Conservation (phyloP, 2,888 invertebrate genomes). For the Xestoiulus laeticollis region DNA sequence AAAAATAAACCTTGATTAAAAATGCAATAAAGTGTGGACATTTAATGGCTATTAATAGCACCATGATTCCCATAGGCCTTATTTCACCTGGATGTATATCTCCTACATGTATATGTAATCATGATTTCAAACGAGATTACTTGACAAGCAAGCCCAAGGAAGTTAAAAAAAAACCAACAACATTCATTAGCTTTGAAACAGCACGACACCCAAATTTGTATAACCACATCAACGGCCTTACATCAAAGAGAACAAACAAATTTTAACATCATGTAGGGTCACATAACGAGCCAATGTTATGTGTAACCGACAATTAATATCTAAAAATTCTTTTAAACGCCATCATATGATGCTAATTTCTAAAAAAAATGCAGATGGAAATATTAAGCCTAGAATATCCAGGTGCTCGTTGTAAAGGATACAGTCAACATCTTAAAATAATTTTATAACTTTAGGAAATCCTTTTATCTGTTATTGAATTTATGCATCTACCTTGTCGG, state of each 20-base stretch:
- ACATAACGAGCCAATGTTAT: neutral
- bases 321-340: neutral
- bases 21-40: neutral
- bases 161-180: neutral
- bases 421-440: neutral
- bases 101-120: slow-evolving; percentile 26
- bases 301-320: neutral
- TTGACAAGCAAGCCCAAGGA: neutral
- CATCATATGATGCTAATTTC: neutral
- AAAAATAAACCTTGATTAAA: neutral
- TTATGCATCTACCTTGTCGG: neutral
- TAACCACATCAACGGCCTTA: neutral
- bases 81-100: neutral
- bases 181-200: neutral
- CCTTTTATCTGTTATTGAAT: neutral
- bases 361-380: neutral
- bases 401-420: neutral
- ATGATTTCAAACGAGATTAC: neutral
- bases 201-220: slow-evolving; percentile 16
- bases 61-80: neutral
- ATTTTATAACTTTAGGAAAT: neutral
- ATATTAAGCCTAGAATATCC: neutral
- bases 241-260: neutral
- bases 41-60: slow-evolving; percentile 15
- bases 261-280: neutral